Conservation (phyloP, 2,797 vertebrate species). For the Melanotaenia boesemani region DNA sequence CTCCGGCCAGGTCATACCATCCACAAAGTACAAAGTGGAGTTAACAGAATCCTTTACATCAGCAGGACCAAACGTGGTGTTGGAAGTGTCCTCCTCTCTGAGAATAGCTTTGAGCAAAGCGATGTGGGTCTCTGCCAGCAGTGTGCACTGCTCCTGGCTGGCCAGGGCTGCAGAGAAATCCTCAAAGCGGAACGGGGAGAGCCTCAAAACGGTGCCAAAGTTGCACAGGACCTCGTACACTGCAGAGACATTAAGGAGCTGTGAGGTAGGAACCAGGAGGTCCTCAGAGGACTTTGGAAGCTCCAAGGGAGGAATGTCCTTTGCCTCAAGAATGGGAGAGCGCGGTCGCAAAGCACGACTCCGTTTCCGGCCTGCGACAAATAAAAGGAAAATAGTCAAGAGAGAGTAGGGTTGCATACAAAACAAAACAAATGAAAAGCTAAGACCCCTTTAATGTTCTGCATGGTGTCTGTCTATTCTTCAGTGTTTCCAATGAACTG, state of each 20-base stretch:
- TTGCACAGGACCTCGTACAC: conserved; percentile 96
- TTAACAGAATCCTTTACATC: conserved; percentile 98
- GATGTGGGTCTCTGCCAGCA: conserved; percentile 96
- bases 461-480: neutral
- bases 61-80: conserved; percentile 95
- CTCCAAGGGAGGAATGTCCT: conserved; percentile 91
- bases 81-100: conserved; percentile 96
- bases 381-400: conserved; percentile 4
- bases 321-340: conserved; percentile 92
- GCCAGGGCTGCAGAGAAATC: conserved; percentile 95
- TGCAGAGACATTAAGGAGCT: conserved; percentile 93
- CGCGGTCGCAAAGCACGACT: conserved; percentile 85
- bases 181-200: conserved; percentile 97
- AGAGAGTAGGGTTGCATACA: neutral
- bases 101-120: conserved; percentile 96
- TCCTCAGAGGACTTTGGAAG: conserved; percentile 97
- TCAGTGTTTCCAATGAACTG: neutral
- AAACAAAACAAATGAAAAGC: neutral
- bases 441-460: neutral
- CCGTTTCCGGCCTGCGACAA: conserved; percentile 87
- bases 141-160: conserved; percentile 95
- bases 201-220: conserved; percentile 93
- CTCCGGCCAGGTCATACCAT: conserved; percentile 98
- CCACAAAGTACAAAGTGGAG: conserved; percentile 96
- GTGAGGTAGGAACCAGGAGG: conserved; percentile 91